These are phyloP conservation scores for Platanista minor DNA, from an alignment of 2,113 vertebrate genomes.

Conservation along the genomic window DNA sequence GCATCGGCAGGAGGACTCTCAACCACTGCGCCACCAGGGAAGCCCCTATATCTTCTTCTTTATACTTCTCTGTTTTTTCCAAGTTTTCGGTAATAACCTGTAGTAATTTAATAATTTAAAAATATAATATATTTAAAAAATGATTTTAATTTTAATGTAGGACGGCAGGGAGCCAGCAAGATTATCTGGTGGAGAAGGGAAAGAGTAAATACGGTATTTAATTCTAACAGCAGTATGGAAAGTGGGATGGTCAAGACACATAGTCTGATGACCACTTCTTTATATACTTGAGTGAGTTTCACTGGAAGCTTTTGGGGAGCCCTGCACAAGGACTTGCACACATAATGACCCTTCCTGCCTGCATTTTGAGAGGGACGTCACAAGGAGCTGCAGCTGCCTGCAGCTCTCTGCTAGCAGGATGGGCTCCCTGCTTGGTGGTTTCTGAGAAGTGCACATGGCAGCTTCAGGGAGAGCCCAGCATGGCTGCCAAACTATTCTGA, in stretches of 20 bases:
- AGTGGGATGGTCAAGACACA: background rate
- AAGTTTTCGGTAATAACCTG: background rate
- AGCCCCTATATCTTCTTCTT: background rate
- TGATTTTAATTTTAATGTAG: background rate
- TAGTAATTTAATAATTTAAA: background rate
- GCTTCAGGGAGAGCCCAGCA: background rate
- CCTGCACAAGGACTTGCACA: background rate
- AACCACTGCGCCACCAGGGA: too few relatives aligned
- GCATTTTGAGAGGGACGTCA: background rate
- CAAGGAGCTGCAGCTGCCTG: background rate
- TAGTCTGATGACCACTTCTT: background rate
- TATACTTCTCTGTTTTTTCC: background rate
- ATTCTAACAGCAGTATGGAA: background rate
- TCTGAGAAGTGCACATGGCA: background rate
- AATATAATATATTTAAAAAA: background rate
- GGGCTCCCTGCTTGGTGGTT: background rate
- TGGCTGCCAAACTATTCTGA: background rate
- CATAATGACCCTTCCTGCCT: background rate
- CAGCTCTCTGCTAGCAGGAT: background rate
- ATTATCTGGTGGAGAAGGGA: background rate
- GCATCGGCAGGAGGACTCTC: too few relatives aligned
- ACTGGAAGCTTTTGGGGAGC: background rate
- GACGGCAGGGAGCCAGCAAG: background rate
- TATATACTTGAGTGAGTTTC: background rate
- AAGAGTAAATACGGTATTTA: background rate